A percentile compares a stretch with the other conserved stretches of the same genome.
Conservation (phyloP, 2,888 invertebrate species). For the Tetragnatha montana region DNA sequence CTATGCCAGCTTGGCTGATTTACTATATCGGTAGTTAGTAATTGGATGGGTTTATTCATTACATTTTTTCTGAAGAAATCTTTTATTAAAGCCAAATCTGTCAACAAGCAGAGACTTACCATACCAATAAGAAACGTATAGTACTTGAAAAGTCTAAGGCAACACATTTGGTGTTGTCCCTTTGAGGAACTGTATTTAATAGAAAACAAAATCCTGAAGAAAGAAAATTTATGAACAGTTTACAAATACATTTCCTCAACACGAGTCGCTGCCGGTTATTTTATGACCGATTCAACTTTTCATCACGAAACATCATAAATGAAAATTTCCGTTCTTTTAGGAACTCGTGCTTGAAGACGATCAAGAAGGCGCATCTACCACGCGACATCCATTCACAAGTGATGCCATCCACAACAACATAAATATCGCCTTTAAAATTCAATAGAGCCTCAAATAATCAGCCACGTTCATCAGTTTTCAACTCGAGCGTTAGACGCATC, state of each 20-base stretch:
- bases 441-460: neutral
- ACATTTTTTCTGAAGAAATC: neutral
- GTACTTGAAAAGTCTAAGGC: too few relatives aligned
- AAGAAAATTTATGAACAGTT: too few relatives aligned
- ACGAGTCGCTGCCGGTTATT: too few relatives aligned
- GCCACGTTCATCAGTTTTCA: neutral
- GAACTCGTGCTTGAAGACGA: too few relatives aligned
- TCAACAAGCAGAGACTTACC: too few relatives aligned
- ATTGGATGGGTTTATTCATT: neutral
- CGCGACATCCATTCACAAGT: neutral
- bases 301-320: too few relatives aligned
- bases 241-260: too few relatives aligned
- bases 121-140: neutral
- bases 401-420: neutral
- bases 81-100: neutral
- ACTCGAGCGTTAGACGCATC: neutral
- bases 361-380: neutral
- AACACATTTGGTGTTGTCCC: too few relatives aligned
- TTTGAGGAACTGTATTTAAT: too few relatives aligned
- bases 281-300: too few relatives aligned
- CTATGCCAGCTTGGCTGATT: neutral
- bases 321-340: too few relatives aligned
- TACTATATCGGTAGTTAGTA: neutral
- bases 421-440: neutral
- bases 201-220: too few relatives aligned